Evolutionary conservation across 1,140 invertebrate genomes (phyloP).

Genomic region (Helicorthomorpha holstii): DNA sequence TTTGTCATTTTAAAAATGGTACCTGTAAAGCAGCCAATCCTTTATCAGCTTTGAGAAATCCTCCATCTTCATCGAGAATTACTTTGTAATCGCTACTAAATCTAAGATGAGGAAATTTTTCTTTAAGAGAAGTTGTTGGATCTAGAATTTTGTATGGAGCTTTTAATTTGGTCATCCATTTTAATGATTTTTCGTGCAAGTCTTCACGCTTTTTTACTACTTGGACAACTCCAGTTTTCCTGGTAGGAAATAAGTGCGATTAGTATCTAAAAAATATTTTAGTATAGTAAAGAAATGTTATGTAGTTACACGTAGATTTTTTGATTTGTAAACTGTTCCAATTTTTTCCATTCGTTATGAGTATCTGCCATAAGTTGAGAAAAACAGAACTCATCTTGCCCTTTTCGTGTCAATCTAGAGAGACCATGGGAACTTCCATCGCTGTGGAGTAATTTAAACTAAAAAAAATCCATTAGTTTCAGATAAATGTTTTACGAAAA

Average conservation of each 20-base stretch:
- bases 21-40: slow-evolving; percentile 21
- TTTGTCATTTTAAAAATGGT: neutral
- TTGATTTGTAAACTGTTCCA: slow-evolving; percentile 16
- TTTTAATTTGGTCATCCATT: neutral
- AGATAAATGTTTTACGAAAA: neutral
- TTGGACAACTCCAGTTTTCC: too few species aligned
- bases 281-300: neutral
- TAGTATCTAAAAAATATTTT: neutral
- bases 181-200: too few species aligned
- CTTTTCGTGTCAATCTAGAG: slow-evolving; percentile 21
- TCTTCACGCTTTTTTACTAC: too few species aligned
- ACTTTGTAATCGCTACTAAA: slow-evolving; percentile 12
- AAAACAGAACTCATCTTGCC: slow-evolving; percentile 19
- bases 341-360: slow-evolving; percentile 15
- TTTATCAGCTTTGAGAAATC: slow-evolving; percentile 20
- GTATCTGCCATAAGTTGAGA: slow-evolving; percentile 22
- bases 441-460: slow-evolving; percentile 23
- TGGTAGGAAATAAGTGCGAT: neutral
- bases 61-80: slow-evolving; percentile 19
- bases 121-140: neutral
- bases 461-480: neutral
- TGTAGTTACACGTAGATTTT: slow-evolving; percentile 13
- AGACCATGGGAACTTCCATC: slow-evolving; percentile 25
- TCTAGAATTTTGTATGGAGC: neutral
- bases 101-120: slow-evolving; percentile 16